Conservation (phyloP, 1,140 invertebrate species). For the Heliconius hermathena region DNA sequence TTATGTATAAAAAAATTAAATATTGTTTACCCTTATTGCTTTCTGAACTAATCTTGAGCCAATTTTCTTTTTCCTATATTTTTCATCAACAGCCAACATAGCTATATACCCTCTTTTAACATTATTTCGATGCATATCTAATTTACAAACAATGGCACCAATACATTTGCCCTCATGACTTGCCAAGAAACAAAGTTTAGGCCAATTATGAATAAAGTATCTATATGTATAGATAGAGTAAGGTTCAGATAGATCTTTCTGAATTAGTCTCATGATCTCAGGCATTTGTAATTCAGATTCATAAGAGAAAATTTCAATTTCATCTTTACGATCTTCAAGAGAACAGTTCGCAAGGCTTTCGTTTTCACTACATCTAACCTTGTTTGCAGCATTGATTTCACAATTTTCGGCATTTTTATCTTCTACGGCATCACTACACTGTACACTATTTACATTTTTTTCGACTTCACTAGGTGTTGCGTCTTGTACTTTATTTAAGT, state of each 20-base stretch:
- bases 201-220: conserved; percentile 99
- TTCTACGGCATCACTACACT: conserved; percentile 59
- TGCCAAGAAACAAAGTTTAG: conserved; percentile 98
- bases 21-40: conserved; percentile 87
- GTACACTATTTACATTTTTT: conserved; percentile 75
- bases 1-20: neutral
- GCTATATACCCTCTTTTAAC: conserved; percentile 98
- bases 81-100: conserved; percentile 98
- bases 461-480: conserved; percentile 51
- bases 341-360: conserved; percentile 42
- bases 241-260: conserved; percentile 99
- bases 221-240: conserved; percentile 99
- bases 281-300: conserved; percentile 81
- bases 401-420: conserved; percentile 41
- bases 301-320: conserved; percentile 78
- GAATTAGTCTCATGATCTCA: conserved; percentile 97
- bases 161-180: conserved; percentile 93
- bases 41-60: conserved; percentile 88
- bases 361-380: conserved; percentile 39
- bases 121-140: conserved; percentile 96
- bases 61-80: conserved; percentile 97
- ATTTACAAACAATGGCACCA: conserved; percentile 98
- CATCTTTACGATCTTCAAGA: conserved; percentile 48
- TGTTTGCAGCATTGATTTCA: conserved; percentile 16
- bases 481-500: conserved; percentile 50